Evolutionary conservation across 1,140 invertebrate genomes (phyloP).

Genomic region (Oryzaephilus surinamensis): DNA sequence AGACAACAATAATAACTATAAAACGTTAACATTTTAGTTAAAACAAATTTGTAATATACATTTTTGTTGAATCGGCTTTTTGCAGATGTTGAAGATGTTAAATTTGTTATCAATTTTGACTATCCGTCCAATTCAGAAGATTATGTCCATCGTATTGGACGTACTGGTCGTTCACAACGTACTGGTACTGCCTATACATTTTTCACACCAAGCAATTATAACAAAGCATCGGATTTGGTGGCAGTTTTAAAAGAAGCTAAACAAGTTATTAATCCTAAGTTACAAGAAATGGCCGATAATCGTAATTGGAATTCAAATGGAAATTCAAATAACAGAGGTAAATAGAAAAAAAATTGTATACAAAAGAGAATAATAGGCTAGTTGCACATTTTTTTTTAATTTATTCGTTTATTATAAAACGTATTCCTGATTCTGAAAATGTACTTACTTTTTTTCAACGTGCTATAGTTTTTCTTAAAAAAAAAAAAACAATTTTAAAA

Average conservation of each 20-base stretch:
- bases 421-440: no score
- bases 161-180: constrained; percentile 89
- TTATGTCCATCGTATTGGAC: constrained; percentile 98
- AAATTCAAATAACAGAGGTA: no score
- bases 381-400: background rate
- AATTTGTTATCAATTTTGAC: constrained; percentile 99
- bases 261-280: constrained; percentile 72
- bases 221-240: constrained; percentile 87
- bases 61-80: constrained; percentile 10
- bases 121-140: constrained; percentile 99
- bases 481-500: no score
- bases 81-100: constrained; percentile 98
- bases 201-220: constrained; percentile 87
- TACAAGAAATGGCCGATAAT: constrained; percentile 50
- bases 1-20: constrained; percentile 8
- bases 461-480: constrained; percentile 5
- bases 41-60: no score
- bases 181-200: constrained; percentile 98
- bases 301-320: constrained; percentile 26
- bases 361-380: constrained; percentile 14
- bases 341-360: no score
- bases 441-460: no score
- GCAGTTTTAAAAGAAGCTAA: constrained; percentile 90
- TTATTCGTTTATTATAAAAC: constrained; percentile 1
- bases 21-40: no score